Evolutionary conservation across 2,113 vertebrate species (phyloP).

Genomic region (Chloropsis cyanopogon): DNA sequence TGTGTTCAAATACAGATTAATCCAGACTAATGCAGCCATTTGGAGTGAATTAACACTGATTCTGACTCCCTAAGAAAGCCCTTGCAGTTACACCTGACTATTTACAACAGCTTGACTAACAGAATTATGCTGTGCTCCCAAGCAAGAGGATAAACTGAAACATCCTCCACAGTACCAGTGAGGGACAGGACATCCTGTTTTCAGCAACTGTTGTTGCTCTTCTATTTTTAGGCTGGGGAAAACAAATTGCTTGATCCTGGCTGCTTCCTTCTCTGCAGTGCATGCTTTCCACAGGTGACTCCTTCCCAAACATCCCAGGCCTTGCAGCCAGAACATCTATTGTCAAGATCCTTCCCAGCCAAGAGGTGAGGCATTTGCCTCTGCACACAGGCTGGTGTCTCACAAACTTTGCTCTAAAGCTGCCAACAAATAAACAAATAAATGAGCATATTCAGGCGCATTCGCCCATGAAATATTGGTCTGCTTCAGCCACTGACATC

Average conservation of each 20-base stretch:
- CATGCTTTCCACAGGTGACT: not conserved
- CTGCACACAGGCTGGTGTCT: rapidly evolving
- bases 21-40: not conserved
- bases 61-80: not conserved
- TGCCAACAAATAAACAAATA: not conserved
- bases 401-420: not conserved
- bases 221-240: not conserved
- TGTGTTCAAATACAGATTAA: not conserved
- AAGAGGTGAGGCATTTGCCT: not conserved
- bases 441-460: not conserved
- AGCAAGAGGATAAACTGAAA: not conserved
- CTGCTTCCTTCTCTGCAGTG: not conserved
- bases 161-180: not conserved
- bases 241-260: not conserved
- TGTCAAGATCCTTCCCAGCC: not conserved
- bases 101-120: not conserved
- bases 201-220: not conserved
- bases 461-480: not conserved
- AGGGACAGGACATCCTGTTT: not conserved
- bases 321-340: not conserved
- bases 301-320: not conserved
- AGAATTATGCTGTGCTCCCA: not conserved
- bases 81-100: not conserved
- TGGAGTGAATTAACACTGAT: not conserved
- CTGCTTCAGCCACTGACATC: not conserved